phyloP scores from a whole-genome alignment of 2,113 vertebrate genomes.

The Mellivora capensis region DNA sequence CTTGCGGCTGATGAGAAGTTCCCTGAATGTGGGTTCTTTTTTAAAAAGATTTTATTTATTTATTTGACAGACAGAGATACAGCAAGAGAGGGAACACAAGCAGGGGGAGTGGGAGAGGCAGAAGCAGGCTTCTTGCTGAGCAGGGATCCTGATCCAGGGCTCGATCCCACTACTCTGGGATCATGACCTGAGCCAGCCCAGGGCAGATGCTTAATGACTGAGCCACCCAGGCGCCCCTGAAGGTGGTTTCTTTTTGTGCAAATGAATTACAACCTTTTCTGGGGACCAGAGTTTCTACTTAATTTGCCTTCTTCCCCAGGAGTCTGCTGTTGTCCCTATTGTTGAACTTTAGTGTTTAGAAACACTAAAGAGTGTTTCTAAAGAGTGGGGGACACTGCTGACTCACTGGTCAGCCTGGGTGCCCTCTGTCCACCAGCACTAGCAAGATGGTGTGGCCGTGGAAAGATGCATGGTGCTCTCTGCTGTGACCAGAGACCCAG shows the following conservation, averaged over 20 bases:
- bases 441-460: not conserved
- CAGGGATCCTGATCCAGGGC: no score
- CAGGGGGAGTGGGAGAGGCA: no score
- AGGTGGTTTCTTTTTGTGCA: not conserved
- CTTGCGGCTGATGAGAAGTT: not conserved
- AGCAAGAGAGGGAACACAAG: no score
- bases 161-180: no score
- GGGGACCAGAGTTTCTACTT: not conserved
- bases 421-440: not conserved
- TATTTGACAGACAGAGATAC: no score
- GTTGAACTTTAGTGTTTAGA: no score
- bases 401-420: not conserved
- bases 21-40: not conserved
- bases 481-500: not conserved
- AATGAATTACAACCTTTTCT: not conserved
- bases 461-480: not conserved
- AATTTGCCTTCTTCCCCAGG: not conserved
- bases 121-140: no score
- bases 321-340: not conserved
- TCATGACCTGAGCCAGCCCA: no score
- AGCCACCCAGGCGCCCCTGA: not conserved
- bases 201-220: no score
- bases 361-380: not conserved
- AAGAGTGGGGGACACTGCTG: not conserved
- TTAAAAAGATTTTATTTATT: no score